phyloP scores from a whole-genome alignment of 1,140 invertebrate species.

The Tetramorium parvispinum region DNA sequence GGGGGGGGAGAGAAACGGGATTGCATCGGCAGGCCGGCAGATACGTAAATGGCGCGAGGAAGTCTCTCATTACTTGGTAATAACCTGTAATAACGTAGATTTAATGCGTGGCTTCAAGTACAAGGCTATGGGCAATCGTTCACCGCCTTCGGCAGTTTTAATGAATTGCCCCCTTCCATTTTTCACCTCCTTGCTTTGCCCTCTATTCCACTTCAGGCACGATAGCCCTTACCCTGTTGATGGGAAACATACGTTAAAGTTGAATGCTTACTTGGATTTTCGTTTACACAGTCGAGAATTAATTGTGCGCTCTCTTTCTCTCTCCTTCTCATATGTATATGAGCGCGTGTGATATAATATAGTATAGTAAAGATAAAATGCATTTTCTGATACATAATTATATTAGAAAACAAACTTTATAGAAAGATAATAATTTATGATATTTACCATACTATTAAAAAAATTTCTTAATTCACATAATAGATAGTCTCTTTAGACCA shows the following conservation, averaged over 20 bases:
- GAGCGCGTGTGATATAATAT: no score
- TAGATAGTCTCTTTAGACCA: neutral
- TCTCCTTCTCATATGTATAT: neutral
- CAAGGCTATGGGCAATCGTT: constrained; percentile 77
- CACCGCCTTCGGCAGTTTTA: constrained; percentile 79
- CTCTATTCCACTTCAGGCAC: neutral
- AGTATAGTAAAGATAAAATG: no score
- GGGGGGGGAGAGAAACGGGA: neutral
- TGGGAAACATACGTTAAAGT: neutral
- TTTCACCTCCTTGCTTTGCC: constrained; percentile 23
- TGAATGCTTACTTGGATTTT: neutral
- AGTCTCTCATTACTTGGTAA: constrained; percentile 79
- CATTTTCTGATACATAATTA: no score
- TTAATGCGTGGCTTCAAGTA: constrained; percentile 78
- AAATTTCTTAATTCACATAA: neutral
- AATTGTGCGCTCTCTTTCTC: neutral
- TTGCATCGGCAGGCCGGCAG: constrained; percentile 31
- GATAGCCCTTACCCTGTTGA: neutral
- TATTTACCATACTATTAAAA: neutral
- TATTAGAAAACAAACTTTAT: neutral
- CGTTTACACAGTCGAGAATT: neutral
- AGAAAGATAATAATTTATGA: neutral
- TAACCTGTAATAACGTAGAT: constrained; percentile 80
- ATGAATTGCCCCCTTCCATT: constrained; percentile 75
- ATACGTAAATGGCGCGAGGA: constrained; percentile 78